These are phyloP conservation scores for Fulmarus glacialis DNA, from an alignment of 2,113 vertebrate species.

Conservation along the genomic window DNA sequence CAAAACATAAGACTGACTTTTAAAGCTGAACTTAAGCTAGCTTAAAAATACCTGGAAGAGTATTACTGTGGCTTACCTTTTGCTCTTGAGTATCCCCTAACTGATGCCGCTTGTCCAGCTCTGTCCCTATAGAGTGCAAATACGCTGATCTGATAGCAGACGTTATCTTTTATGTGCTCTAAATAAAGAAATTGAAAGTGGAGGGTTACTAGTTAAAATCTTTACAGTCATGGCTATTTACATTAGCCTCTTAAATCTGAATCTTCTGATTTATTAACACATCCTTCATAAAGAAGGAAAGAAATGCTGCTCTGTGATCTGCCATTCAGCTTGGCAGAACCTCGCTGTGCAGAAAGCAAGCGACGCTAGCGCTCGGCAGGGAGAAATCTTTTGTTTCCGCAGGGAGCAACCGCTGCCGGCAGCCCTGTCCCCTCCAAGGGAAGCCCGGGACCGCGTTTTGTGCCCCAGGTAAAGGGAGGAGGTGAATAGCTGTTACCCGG, in stretches of 20 bases:
- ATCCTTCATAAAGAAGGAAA: neutral
- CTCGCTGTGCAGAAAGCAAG: neutral
- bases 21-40: neutral
- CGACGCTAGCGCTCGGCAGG: fast-evolving
- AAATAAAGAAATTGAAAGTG: neutral
- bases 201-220: fast-evolving
- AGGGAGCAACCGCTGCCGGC: too few relatives aligned
- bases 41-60: fast-evolving
- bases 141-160: slow-evolving; percentile 70
- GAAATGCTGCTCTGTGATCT: neutral
- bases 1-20: fast-evolving
- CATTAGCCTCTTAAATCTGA: neutral
- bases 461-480: neutral
- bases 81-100: neutral
- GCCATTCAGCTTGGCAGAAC: fast-evolving
- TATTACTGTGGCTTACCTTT: slow-evolving; percentile 6
- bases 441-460: fast-evolving
- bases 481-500: neutral
- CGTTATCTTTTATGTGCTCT: slow-evolving; percentile 61
- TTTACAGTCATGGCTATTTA: neutral
- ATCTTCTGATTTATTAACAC: neutral
- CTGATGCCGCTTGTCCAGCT: slow-evolving; percentile 19
- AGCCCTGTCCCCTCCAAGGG: neutral
- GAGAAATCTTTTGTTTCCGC: too few relatives aligned
- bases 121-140: slow-evolving; percentile 23